These are phyloP conservation scores for Ctenosaura bakeri DNA, from an alignment of 2,797 vertebrate genomes.

Conservation along the genomic window DNA sequence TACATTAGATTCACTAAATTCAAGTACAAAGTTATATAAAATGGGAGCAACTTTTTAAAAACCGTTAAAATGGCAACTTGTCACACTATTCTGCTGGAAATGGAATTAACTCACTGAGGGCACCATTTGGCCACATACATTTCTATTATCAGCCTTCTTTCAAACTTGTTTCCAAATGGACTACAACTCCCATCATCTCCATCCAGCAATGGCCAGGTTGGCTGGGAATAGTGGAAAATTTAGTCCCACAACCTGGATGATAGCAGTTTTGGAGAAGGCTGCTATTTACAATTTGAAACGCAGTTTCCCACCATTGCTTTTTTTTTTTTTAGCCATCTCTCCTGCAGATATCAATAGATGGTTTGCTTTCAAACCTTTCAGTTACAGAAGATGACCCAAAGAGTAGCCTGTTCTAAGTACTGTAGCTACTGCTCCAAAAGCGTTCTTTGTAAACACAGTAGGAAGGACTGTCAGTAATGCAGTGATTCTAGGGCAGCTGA, in stretches of 20 bases:
- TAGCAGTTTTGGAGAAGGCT: not conserved
- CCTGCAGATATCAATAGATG: not conserved
- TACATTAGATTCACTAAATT: not conserved
- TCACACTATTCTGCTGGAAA: not conserved
- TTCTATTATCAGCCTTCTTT: not conserved
- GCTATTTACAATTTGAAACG: not conserved
- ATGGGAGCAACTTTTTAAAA: not conserved
- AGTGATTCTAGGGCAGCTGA: accelerated
- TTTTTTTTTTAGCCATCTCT: slow-evolving; percentile 18
- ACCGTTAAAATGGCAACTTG: not conserved
- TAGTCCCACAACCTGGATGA: not conserved
- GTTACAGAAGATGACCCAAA: not conserved
- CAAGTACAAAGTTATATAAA: not conserved
- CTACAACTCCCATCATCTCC: not conserved
- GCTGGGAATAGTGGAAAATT: not conserved
- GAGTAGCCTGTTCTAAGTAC: not conserved
- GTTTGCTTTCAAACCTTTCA: not conserved
- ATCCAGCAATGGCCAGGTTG: not conserved
- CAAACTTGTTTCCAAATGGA: not conserved
- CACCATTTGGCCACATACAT: not conserved
- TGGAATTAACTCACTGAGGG: slow-evolving; percentile 15
- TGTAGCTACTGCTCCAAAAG: not conserved
- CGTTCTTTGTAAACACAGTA: not conserved
- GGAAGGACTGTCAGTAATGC: not conserved
- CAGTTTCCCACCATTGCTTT: slow-evolving; percentile 24